Conservation (phyloP, 2,888 invertebrate species). For the Periphyllus acericola region DNA sequence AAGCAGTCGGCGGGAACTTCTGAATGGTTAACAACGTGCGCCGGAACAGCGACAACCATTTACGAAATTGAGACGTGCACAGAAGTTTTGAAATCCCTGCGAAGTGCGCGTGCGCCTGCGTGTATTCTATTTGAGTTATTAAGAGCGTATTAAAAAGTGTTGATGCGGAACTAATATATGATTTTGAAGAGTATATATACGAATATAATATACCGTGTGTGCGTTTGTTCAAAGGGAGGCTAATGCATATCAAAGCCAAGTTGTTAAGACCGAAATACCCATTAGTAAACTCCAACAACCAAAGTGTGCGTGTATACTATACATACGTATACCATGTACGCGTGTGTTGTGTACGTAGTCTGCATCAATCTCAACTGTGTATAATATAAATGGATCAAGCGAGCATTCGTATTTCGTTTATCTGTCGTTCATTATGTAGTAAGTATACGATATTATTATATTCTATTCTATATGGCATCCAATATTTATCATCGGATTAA, state of each 20-base stretch:
- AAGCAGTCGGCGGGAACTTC: too few species aligned
- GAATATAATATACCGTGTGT: background rate
- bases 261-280: background rate
- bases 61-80: too few species aligned
- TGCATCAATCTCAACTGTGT: background rate
- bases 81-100: too few species aligned
- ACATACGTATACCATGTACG: too few species aligned
- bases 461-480: too few species aligned
- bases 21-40: too few species aligned
- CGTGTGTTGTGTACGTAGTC: background rate
- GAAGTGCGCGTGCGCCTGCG: background rate
- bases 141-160: background rate
- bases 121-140: background rate
- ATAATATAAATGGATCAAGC: background rate
- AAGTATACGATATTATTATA: background rate
- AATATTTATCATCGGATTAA: background rate
- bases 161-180: background rate
- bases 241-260: background rate
- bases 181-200: background rate
- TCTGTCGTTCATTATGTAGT: background rate
- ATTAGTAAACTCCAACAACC: background rate
- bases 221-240: background rate
- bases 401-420: conserved; percentile 17
- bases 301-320: background rate
- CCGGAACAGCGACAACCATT: too few species aligned